Percentiles rank a stretch among this genome's conserved stretches.
Conservation (phyloP, 2,797 vertebrate species). For the Allobates femoralis region DNA sequence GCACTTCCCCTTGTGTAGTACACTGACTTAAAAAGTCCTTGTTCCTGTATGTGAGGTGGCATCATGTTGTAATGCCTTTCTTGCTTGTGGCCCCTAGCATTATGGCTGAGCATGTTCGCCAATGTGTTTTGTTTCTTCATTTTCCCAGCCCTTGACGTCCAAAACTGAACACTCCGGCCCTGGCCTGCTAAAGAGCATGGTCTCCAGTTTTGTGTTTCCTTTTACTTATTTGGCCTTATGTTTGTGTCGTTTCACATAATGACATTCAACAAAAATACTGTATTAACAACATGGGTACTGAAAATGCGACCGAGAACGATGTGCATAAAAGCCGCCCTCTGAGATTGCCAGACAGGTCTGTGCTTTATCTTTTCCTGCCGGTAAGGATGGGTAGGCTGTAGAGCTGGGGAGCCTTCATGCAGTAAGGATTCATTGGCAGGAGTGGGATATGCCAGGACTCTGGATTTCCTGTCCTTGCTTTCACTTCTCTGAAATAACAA, state of each 20-base stretch:
- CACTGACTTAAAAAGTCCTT: neutral
- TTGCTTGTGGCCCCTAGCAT: neutral
- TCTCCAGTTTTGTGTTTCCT: neutral
- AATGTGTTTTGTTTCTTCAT: neutral
- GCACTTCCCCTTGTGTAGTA: neutral
- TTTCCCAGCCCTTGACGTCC: no score
- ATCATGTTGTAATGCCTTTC: neutral
- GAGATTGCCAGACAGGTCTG: neutral
- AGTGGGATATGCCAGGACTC: neutral
- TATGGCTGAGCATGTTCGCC: neutral
- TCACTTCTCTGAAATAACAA: slow-evolving; percentile 56
- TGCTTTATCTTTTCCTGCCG: slow-evolving; percentile 25
- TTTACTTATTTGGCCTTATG: no score
- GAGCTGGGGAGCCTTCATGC: slow-evolving; percentile 15
- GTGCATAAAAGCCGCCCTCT: neutral
- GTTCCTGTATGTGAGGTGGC: neutral
- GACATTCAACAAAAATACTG: no score
- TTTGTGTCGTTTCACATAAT: no score
- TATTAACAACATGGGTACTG: no score
- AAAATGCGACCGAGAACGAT: no score
- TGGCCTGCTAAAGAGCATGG: neutral
- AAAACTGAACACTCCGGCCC: neutral
- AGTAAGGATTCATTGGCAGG: slow-evolving; percentile 9
- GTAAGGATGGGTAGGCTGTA: neutral
- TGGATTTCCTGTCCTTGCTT: slow-evolving; percentile 47